Conservation (phyloP, 2,113 vertebrate species). For the Brachyistius frenatus region DNA sequence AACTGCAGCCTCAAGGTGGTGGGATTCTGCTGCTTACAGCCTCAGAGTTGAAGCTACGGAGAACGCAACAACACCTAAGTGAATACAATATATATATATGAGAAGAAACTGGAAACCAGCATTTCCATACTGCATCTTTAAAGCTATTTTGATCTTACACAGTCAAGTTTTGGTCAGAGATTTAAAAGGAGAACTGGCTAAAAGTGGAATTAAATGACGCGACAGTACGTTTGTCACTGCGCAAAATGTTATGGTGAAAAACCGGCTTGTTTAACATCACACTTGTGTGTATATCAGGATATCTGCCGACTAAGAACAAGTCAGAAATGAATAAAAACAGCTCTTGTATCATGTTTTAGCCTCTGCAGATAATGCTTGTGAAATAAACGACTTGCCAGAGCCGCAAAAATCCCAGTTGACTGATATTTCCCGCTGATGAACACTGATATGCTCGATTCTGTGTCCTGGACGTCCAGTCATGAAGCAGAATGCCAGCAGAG, state of each 20-base stretch:
- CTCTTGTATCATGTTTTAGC: neutral
- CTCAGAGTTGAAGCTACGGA: neutral
- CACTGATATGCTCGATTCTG: constrained; percentile 8
- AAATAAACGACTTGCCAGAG: neutral
- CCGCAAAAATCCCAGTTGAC: constrained; percentile 14
- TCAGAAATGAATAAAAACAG: neutral
- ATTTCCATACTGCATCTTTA: constrained; percentile 1
- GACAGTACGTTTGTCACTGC: neutral
- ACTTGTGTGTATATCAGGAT: neutral
- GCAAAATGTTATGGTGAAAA: neutral
- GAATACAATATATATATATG: neutral
- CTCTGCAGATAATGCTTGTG: neutral
- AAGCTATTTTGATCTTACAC: constrained; percentile 10
- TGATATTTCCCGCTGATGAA: constrained; percentile 12
- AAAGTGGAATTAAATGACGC: neutral
- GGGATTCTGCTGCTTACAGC: neutral
- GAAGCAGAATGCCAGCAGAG: constrained; percentile 7
- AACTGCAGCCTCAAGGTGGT: constrained; percentile 22
- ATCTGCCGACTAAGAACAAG: neutral
- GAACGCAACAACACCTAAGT: neutral
- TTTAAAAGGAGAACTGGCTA: too few relatives aligned
- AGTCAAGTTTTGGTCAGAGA: neutral
- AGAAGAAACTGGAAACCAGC: constrained; percentile 5
- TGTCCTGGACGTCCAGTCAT: constrained; percentile 28
- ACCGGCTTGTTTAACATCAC: neutral